Conservation (phyloP, 2,888 invertebrate genomes). For the Lamellibrachia columna region DNA sequence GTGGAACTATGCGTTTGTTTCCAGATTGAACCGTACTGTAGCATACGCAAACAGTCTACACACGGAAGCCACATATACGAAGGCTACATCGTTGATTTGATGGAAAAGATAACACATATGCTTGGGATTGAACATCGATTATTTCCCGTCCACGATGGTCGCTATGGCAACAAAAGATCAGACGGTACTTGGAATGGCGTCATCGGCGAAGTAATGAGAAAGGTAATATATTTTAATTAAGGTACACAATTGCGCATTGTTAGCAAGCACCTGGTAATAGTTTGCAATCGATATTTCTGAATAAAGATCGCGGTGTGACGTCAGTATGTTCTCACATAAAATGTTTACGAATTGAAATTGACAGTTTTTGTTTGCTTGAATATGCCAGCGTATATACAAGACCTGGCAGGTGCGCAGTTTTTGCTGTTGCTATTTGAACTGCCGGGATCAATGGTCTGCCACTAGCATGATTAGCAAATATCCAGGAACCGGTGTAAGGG, state of each 20-base stretch:
- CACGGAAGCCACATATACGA: background rate
- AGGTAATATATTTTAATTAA: background rate
- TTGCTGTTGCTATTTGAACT: too few relatives aligned
- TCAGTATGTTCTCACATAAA: background rate
- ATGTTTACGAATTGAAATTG: background rate
- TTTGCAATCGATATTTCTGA: background rate
- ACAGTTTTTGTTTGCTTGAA: too few relatives aligned
- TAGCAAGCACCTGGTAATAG: background rate
- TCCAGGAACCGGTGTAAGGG: too few relatives aligned
- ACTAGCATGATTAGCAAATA: too few relatives aligned
- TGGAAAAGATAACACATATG: background rate
- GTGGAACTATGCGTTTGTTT: background rate
- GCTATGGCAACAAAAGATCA: constrained; percentile 16
- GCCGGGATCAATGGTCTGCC: too few relatives aligned
- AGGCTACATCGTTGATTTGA: background rate
- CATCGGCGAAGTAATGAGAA: background rate
- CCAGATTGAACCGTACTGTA: background rate
- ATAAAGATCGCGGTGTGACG: background rate
- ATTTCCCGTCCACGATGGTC: constrained; percentile 10
- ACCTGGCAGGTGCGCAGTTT: too few relatives aligned
- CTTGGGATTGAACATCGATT: constrained; percentile 10
- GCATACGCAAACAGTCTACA: background rate
- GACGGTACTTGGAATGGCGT: background rate
- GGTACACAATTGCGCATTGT: background rate
- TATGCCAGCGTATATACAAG: too few relatives aligned